Conservation (phyloP, 2,888 invertebrate species). For the Philopedon plagiatum region DNA sequence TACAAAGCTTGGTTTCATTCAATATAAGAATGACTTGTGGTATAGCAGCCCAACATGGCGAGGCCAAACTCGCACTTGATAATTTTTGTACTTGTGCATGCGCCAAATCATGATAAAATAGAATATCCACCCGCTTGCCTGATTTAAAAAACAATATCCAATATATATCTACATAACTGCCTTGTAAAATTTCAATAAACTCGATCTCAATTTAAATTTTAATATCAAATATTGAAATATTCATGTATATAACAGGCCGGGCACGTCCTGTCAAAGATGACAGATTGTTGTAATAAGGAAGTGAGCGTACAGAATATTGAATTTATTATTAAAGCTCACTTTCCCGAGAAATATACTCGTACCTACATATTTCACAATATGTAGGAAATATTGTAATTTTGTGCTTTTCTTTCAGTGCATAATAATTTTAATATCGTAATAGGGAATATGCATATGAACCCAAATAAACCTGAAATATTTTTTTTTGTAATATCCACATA, state of each 20-base stretch:
- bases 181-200: slow-evolving; percentile 46
- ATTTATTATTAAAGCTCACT: background rate
- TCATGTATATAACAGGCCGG: slow-evolving; percentile 29
- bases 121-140: background rate
- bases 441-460: too few relatives aligned
- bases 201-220: slow-evolving; percentile 44
- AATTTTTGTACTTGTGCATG: background rate
- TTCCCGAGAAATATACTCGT: background rate
- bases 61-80: too few relatives aligned
- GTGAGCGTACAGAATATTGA: slow-evolving; percentile 9
- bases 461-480: too few relatives aligned
- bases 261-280: slow-evolving; percentile 10
- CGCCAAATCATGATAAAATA: background rate
- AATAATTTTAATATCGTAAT: too few relatives aligned
- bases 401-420: too few relatives aligned
- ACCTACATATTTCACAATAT: background rate
- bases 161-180: slow-evolving; percentile 6
- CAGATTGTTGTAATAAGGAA: slow-evolving; percentile 24
- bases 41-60: too few relatives aligned
- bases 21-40: too few relatives aligned
- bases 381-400: slow-evolving; percentile 4
- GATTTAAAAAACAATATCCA: slow-evolving; percentile 45
- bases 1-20: background rate
- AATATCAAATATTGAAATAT: slow-evolving; percentile 50
- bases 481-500: too few relatives aligned